Base-by-base conservation (phyloP, 2,797 vertebrate genomes). In the Microtus californicus region DNA sequence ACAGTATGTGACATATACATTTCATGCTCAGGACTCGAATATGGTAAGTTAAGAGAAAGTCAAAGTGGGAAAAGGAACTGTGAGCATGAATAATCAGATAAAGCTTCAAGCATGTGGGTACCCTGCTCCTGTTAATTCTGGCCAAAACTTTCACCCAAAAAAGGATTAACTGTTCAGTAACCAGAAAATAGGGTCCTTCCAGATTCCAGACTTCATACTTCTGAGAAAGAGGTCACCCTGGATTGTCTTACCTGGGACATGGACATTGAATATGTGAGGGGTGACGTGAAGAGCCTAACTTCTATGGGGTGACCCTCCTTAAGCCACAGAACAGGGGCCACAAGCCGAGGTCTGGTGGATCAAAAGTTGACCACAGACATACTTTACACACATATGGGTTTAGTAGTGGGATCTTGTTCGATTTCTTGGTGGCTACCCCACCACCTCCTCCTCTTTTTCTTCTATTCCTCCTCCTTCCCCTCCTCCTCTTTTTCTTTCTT, bases 1-100 rank as follows among this genome's bases (percentile, higher is more conserved):
- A 56, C 1, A 73, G 48, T 27, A n/a, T 71, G 21, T 83, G 69
- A 67, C 90, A 61, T 67, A 71, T 37, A 93, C 63, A 91, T 93
- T 95, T 97, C 90, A 93, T 73, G 85, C 92, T 74, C 51, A 76
- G 34, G 69, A 77, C 59, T 65, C 27, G 80, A 96, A 65, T 83
- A 76, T 82, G 43, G 1, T 92, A 71, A 83, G 81, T 81, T 83
- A 80, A 83, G 76, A 89, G 86, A 85, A 87, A 80, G 92, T 93
- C 19, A 54, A 92, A 88, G 59, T 27, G 40, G 92, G 71, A 48
- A 88, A 90, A 77, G 67, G 80, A 77, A 59, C 73, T 85, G 45
- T 80, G 56, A 34, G 59, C 34, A 7, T 87, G 81, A 80, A 61
- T 65, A 83, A 77, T 63, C 85, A 27, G 56, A 71, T 79, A 67